These are phyloP conservation scores for Anoplius nigerrimus DNA, from an alignment of 2,888 invertebrate genomes.

Conservation along the genomic window DNA sequence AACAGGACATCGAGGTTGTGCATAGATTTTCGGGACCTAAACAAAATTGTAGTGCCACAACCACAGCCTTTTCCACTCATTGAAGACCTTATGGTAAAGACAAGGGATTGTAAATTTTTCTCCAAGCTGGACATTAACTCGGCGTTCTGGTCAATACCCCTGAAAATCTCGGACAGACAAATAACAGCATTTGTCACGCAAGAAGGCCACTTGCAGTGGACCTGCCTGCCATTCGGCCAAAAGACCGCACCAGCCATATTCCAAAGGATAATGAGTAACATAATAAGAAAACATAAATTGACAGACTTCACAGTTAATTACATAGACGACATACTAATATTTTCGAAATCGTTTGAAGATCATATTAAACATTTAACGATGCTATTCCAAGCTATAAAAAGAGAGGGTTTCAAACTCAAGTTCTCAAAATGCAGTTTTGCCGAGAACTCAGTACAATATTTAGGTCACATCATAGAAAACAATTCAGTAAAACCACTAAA, in stretches of 20 bases:
- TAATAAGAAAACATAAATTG: slow-evolving; percentile 38
- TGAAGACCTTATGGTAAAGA: background rate
- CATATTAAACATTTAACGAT: slow-evolving; percentile 44
- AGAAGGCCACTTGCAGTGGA: no score
- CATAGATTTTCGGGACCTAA: slow-evolving; percentile 3
- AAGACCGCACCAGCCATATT: slow-evolving; percentile 45
- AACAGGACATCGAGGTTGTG: background rate
- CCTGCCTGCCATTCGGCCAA: slow-evolving; percentile 33
- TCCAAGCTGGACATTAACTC: slow-evolving; percentile 52
- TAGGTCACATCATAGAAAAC: slow-evolving; percentile 33
- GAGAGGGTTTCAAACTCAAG: slow-evolving; percentile 48
- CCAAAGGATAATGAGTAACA: slow-evolving; percentile 27
- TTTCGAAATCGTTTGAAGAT: slow-evolving; percentile 47
- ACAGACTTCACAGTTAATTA: slow-evolving; percentile 47
- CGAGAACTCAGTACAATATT: slow-evolving; percentile 34
- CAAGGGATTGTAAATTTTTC: slow-evolving; percentile 8
- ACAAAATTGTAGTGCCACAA: slow-evolving; percentile 8
- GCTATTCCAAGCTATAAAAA: slow-evolving; percentile 43
- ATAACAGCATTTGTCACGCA: slow-evolving; percentile 48
- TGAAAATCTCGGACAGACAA: slow-evolving; percentile 39
- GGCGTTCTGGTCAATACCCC: slow-evolving; percentile 54
- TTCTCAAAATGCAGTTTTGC: slow-evolving; percentile 45
- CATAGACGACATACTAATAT: no score
- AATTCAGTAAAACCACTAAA: slow-evolving; percentile 43
- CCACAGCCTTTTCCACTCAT: slow-evolving; percentile 12